phyloP scores from a whole-genome alignment of 37 sponge, comb jelly and placozoan genomes.

The Oopsacas minuta region DNA sequence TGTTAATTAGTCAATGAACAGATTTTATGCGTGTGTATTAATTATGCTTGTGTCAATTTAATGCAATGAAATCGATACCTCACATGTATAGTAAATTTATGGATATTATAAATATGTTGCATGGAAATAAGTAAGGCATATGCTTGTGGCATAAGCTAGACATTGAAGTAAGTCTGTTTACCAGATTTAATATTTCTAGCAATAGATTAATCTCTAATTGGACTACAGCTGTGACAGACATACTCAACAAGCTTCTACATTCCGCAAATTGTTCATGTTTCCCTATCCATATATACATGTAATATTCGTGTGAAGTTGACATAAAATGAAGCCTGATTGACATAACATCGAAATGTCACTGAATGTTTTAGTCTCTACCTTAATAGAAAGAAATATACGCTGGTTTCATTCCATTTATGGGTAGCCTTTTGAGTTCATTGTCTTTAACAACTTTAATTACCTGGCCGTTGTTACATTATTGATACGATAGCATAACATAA shows the following conservation, averaged over 20 bases:
- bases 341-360: not conserved
- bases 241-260: not conserved
- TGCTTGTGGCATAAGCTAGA: no score
- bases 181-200: no score
- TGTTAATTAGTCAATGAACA: no score
- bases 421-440: not conserved
- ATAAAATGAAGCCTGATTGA: not conserved
- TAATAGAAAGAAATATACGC: not conserved
- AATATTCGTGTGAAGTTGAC: not conserved
- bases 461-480: not conserved
- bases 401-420: not conserved
- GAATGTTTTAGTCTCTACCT: no score
- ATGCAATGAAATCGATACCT: no score
- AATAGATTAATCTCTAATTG: no score
- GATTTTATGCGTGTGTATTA: no score
- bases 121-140: no score
- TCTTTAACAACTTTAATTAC: not conserved
- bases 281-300: not conserved
- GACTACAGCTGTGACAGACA: not conserved
- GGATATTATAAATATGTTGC: no score
- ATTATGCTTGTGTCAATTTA: no score
- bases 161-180: no score
- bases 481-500: not conserved
- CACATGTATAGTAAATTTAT: no score
- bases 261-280: not conserved